phyloP scores from a whole-genome alignment of 2,113 vertebrate genomes.

The Notothenia coriiceps region DNA sequence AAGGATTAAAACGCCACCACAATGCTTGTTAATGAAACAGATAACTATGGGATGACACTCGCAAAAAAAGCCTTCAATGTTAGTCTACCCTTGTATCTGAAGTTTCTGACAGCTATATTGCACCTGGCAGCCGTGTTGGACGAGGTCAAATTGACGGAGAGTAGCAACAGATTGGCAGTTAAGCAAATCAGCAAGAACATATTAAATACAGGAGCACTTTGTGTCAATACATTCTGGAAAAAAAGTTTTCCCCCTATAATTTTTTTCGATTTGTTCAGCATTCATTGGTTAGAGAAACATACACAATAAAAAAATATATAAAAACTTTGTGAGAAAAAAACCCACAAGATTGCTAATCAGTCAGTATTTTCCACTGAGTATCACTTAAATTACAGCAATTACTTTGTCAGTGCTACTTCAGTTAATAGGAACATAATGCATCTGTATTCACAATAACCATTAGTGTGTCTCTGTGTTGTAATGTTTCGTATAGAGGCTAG shows the following conservation, averaged over 20 bases:
- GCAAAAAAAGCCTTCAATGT: background rate
- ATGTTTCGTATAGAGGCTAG: slow-evolving; percentile 26
- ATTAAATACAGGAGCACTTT: background rate
- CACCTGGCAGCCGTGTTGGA: background rate
- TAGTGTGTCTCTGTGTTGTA: slow-evolving; percentile 27
- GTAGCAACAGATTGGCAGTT: background rate
- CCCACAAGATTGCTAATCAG: background rate
- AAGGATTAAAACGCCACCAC: too few species aligned
- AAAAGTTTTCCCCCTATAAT: too few species aligned
- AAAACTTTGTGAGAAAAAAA: background rate
- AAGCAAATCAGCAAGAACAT: too few species aligned
- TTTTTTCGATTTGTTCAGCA: background rate
- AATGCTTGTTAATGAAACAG: too few species aligned
- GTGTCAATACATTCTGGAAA: background rate
- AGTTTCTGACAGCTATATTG: slow-evolving; percentile 7
- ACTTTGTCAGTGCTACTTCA: slow-evolving; percentile 7
- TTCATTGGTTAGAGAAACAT: background rate
- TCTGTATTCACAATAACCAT: slow-evolving; percentile 28
- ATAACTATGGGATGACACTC: background rate
- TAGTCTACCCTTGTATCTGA: background rate
- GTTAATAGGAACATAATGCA: background rate
- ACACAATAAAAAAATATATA: background rate
- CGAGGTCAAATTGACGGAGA: background rate
- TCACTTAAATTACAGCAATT: background rate
- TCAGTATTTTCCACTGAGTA: background rate